Base-by-base conservation (phyloP, 1,140 invertebrate species). In the Diorhabda elongata region DNA sequence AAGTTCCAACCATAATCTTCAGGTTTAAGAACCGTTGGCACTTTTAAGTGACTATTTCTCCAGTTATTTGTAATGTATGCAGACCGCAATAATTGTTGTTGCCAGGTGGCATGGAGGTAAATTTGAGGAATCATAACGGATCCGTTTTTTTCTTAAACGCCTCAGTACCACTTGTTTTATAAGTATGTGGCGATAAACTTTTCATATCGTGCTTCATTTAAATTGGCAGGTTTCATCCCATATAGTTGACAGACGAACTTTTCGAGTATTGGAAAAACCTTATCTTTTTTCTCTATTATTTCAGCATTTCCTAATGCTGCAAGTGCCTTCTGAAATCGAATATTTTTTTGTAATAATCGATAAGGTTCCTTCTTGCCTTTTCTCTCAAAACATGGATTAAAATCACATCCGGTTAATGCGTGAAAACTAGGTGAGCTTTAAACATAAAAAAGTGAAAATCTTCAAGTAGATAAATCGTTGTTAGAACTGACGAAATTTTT, bases 151-250 rank as follows among this genome's bases (percentile, higher is more conserved):
- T 73, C 72, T 72, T 75, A 61, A 75, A 75, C 61, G 73, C 60
- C 56, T 68, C 8, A 52, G 45, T 52, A 9, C 45, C 61, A 7
- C 69, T 64, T 66, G 66, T 9, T 73, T 56, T 69, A 69, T 45
- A 69, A 64, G 56, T 73, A 75, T 58, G 69, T 73, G 56, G 72
- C 73, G 60, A 75, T 67, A 57, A 75, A 75, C 69, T 75, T 73
- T 66, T 75, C 69, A 70, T 70, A 71, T 58, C 69, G 68, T 66
- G 68, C 72, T 60, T 75, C 59, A 72, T 72, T 75, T 67, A 74
- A 58, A 44, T 44, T 69, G 69, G 45, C 42, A 69, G 58, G 69
- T 80, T 81, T 78, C 79, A 82, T 81, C 80, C 81, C 81, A 80
- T 83, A 82, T 80, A 76, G 81, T 81, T 81, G 81, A 59, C 69